phyloP scores from a whole-genome alignment of 2,113 vertebrate species.

The Tylochromis polylepis region DNA sequence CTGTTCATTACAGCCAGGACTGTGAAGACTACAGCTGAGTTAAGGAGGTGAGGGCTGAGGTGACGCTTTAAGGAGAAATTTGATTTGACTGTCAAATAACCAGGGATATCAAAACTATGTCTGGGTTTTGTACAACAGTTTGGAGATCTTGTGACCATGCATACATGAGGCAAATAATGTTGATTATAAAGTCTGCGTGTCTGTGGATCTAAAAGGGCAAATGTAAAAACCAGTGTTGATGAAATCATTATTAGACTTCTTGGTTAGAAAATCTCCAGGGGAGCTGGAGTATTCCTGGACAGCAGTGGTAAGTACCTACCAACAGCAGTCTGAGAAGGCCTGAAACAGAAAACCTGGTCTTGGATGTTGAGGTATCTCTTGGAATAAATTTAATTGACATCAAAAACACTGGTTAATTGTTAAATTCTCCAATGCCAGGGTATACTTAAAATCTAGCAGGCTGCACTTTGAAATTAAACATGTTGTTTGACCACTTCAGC shows the following conservation, averaged over 20 bases:
- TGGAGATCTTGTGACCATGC: rapidly evolving
- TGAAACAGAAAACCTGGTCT: background rate
- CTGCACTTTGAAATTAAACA: background rate
- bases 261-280: background rate
- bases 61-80: conserved; percentile 8
- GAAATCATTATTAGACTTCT: background rate
- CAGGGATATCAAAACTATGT: background rate
- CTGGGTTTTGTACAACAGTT: rapidly evolving
- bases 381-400: background rate
- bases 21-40: background rate
- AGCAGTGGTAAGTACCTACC: background rate
- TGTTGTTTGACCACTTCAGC: no score
- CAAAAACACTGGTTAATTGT: background rate
- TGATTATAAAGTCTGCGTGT: background rate
- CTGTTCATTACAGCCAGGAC: background rate
- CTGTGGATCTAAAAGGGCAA: background rate
- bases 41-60: conserved; percentile 19
- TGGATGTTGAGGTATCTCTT: background rate
- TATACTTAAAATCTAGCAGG: background rate
- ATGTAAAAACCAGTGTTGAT: background rate
- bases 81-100: background rate
- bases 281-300: background rate
- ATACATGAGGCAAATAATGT: background rate
- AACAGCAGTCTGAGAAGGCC: background rate
- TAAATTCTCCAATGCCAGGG: background rate